Conservation (phyloP, 2,113 vertebrate species). For the Hypanus sabinus region DNA sequence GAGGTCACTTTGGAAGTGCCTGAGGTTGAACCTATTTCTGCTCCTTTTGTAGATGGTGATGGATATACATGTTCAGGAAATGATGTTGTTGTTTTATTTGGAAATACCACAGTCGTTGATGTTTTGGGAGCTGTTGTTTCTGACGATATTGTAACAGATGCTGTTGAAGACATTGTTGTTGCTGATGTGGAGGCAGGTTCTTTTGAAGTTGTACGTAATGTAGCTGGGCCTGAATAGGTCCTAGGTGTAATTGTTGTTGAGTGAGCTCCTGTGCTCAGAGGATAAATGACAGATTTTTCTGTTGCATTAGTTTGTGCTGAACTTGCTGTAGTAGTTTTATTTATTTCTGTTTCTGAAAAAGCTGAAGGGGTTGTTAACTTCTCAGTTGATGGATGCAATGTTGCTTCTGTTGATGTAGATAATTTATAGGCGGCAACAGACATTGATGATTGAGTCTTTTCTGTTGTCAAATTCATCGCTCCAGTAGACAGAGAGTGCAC, state of each 20-base stretch:
- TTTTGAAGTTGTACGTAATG: not conserved
- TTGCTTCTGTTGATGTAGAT: conserved; percentile 42
- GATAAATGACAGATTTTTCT: not conserved
- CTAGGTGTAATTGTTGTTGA: not conserved
- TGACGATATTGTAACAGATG: conserved; percentile 32
- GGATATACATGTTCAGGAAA: conserved; percentile 28
- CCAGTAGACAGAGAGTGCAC: conserved; percentile 39
- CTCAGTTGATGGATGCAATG: conserved; percentile 40
- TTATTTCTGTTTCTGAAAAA: not conserved
- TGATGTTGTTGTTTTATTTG: not conserved
- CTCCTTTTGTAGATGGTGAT: conserved; percentile 33
- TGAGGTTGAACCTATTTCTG: conserved; percentile 42
- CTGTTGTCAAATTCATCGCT: not conserved
- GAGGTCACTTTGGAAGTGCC: conserved; percentile 33
- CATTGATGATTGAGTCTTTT: conserved; percentile 10
- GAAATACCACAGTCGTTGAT: conserved; percentile 41
- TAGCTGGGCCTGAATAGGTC: conserved; percentile 28
- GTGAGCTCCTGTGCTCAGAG: conserved; percentile 41
- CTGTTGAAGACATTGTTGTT: conserved; percentile 42
- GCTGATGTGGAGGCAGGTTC: conserved; percentile 41
- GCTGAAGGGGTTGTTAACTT: conserved; percentile 40
- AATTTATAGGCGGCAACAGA: conserved; percentile 38
- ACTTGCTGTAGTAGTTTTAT: conserved; percentile 18
- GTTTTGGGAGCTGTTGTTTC: conserved; percentile 35
- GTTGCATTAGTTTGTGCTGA: conserved; percentile 39